Base-by-base conservation (phyloP, 1,140 invertebrate genomes). In the Oedothorax gibbosus region DNA sequence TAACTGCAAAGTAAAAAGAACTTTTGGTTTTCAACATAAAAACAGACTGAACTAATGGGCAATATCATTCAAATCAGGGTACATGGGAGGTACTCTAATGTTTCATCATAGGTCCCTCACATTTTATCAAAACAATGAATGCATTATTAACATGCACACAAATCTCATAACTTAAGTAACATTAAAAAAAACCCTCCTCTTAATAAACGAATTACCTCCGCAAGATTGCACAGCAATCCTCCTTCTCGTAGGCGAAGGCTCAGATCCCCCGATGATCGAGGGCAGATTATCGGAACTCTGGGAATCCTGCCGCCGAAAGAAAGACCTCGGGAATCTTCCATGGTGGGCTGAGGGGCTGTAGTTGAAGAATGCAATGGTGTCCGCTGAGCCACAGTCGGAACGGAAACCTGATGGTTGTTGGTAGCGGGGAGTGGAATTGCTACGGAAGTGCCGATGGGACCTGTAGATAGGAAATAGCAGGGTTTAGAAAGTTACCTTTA, bases 271-370 rank as follows among this genome's bases (percentile, higher is more conserved):
- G 62, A 85, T 78, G 20, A 85, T 85, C 15, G 83, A 85, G 12
- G 83, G 83, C 15, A 85, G 75, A 49, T 85, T 85, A 21, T 85
- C 83, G 2, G 83, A 85, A 18, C 83, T 85, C 49, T 78, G 73
- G 14, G 83, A 85, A n/a, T 85, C 83, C 21, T 75, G 77, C 14
- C 83, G 83, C 5, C 56, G 65, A 54, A 21, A 68, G 5, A 71
- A 20, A 8, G 81, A 76, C 14, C 35, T 21, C 7, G 64, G 51
- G 12, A 76, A 49, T 10, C 10, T 14, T 51, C 20, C 68, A 14
- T 21, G 35, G n/a, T 85, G 66, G 20, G 50, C 15, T 9, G 73
- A 53, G 21, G 81, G 72, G 18, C n/a, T 71, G 54, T 77, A 62
- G 11, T 68, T 60, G 14, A 77, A 78, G 18, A 77, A 78, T 7